Evolutionary conservation across 2,113 vertebrate genomes (phyloP).

Genomic region (Lycocorax pyrrhopterus): DNA sequence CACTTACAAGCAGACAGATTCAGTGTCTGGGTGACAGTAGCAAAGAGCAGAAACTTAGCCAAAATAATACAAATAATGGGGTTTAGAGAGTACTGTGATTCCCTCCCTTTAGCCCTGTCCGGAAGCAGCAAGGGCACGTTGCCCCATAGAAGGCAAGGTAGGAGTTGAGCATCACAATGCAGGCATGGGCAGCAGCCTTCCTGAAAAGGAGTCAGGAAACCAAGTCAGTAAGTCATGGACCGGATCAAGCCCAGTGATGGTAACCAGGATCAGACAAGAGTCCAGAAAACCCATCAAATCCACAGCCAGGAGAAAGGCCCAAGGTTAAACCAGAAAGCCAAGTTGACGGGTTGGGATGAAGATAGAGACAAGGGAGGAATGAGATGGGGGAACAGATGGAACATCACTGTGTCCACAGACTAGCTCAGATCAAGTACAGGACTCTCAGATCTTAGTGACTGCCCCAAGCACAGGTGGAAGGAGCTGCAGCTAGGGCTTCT

Average conservation of each 20-base stretch:
- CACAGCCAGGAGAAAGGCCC: not conserved
- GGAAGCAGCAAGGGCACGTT: not conserved
- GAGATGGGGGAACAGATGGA: not conserved
- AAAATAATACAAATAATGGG: not conserved
- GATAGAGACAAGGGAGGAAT: fast-evolving
- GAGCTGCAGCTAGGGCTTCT: not conserved
- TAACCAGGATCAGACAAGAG: not conserved
- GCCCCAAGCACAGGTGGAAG: not conserved
- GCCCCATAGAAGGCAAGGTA: not conserved
- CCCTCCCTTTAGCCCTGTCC: not conserved
- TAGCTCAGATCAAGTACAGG: not conserved
- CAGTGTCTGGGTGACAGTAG: not conserved
- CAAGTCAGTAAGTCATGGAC: not conserved
- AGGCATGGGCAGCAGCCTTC: not conserved
- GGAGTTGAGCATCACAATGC: not conserved
- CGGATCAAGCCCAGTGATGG: not conserved
- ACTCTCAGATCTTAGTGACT: not conserved
- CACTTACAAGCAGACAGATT: not conserved
- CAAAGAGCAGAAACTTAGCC: not conserved
- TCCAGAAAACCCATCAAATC: not conserved
- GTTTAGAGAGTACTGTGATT: not conserved
- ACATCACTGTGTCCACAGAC: fast-evolving
- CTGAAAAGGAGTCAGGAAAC: not conserved
- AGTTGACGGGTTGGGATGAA: too few species aligned
- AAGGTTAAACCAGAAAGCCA: not conserved